Percentiles rank a stretch among this genome's conserved stretches.
Conservation (phyloP, 2,888 invertebrate genomes). For the Morpho deidamia region DNA sequence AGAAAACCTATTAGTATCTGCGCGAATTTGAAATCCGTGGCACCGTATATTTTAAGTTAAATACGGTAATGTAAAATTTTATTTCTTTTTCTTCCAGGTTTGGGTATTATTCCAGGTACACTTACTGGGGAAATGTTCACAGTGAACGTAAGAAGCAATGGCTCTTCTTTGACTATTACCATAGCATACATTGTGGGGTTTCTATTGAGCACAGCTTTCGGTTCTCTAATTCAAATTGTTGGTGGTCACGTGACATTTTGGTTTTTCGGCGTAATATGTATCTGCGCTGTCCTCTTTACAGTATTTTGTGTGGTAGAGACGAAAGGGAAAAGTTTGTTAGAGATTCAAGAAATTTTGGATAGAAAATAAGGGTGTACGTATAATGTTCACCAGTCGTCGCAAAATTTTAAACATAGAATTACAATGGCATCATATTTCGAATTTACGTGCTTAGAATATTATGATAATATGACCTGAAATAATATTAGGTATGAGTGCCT, state of each 20-base stretch:
- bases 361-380: constrained; percentile 11
- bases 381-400: too few relatives aligned
- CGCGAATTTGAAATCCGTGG: too few relatives aligned
- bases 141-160: constrained; percentile 28
- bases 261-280: constrained; percentile 70
- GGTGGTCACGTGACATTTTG: constrained; percentile 81
- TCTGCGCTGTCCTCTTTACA: constrained; percentile 80
- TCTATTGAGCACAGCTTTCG: constrained; percentile 23
- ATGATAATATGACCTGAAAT: too few relatives aligned
- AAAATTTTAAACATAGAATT: too few relatives aligned
- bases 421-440: too few relatives aligned
- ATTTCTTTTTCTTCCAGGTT: constrained; percentile 25
- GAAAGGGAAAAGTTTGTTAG: constrained; percentile 85
- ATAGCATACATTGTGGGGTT: constrained; percentile 26
- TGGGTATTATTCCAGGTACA: constrained; percentile 27
- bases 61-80: neutral
- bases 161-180: constrained; percentile 23
- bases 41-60: too few relatives aligned
- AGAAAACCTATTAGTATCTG: too few relatives aligned
- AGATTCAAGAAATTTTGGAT: constrained; percentile 81
- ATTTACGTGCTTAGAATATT: too few relatives aligned
- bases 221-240: constrained; percentile 38
- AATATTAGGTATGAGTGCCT: too few relatives aligned
- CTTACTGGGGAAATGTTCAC: constrained; percentile 30
- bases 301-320: constrained; percentile 86